phyloP scores from a whole-genome alignment of 2,888 invertebrate species.

The Yponomeuta malinellus region DNA sequence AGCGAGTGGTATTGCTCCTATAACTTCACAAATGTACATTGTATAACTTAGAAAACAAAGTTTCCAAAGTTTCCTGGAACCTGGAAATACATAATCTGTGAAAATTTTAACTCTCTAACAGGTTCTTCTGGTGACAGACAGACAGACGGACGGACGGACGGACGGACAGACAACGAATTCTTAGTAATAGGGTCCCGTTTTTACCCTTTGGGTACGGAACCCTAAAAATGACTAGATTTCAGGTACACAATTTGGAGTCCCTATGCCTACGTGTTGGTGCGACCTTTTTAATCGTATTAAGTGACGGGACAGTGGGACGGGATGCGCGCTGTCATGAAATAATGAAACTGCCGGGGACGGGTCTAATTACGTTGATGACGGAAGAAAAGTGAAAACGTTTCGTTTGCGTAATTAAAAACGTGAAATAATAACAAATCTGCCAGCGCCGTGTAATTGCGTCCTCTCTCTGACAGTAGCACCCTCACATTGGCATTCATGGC shows the following conservation, averaged over 20 bases:
- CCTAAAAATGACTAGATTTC: constrained; percentile 33
- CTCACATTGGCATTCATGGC: neutral
- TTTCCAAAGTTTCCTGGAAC: no score
- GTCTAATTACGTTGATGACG: constrained; percentile 39
- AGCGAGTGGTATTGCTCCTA: no score
- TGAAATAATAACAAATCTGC: constrained; percentile 16
- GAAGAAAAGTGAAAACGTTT: constrained; percentile 17
- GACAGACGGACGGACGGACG: no score
- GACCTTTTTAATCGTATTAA: constrained; percentile 57
- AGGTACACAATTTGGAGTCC: constrained; percentile 30
- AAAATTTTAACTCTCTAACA: no score
- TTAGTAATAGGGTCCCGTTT: no score
- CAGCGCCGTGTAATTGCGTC: constrained; percentile 9
- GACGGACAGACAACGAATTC: no score
- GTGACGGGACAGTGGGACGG: constrained; percentile 44
- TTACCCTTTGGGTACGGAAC: no score
- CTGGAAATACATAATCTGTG: no score
- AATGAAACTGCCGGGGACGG: constrained; percentile 50
- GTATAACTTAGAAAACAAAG: no score
- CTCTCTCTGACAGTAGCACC: neutral
- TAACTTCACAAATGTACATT: no score
- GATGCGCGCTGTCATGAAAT: constrained; percentile 44
- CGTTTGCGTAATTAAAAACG: constrained; percentile 14
- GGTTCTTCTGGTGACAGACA: no score
- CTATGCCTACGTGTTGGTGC: constrained; percentile 40